Conservation (phyloP, 2,797 vertebrate genomes). For the Ceryle rudis region DNA sequence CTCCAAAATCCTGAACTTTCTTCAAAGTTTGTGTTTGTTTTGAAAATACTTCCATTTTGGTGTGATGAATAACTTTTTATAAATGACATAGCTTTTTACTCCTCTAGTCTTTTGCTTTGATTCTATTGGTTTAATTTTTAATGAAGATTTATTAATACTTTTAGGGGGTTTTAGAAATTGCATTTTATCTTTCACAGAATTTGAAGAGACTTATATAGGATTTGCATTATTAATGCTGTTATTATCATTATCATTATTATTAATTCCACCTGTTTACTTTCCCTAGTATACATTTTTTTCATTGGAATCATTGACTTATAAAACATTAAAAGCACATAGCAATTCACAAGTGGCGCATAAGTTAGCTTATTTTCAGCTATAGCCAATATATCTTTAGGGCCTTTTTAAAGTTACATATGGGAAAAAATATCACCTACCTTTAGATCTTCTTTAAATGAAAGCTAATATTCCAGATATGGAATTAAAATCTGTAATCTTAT, state of each 20-base stretch:
- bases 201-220: background rate
- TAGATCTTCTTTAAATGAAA: background rate
- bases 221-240: constrained; percentile 57
- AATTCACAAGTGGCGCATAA: background rate
- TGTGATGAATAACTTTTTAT: background rate
- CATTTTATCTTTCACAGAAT: background rate
- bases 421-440: background rate
- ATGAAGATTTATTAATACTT: constrained; percentile 47
- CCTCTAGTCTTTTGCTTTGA: background rate
- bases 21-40: background rate
- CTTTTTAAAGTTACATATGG: background rate
- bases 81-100: background rate
- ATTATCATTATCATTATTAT: constrained; percentile 2
- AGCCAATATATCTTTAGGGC: background rate
- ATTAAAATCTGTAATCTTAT: background rate
- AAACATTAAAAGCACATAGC: constrained; percentile 1
- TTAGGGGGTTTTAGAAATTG: background rate
- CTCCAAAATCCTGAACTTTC: background rate
- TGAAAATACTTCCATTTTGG: background rate
- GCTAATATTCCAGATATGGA: background rate
- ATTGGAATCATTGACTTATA: background rate
- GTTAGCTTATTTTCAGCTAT: background rate
- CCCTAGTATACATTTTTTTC: background rate
- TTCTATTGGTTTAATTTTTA: constrained; percentile 45
- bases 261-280: constrained; percentile 44